Base-by-base conservation (phyloP, 2,888 invertebrate genomes). In the Chrysolina americana region DNA sequence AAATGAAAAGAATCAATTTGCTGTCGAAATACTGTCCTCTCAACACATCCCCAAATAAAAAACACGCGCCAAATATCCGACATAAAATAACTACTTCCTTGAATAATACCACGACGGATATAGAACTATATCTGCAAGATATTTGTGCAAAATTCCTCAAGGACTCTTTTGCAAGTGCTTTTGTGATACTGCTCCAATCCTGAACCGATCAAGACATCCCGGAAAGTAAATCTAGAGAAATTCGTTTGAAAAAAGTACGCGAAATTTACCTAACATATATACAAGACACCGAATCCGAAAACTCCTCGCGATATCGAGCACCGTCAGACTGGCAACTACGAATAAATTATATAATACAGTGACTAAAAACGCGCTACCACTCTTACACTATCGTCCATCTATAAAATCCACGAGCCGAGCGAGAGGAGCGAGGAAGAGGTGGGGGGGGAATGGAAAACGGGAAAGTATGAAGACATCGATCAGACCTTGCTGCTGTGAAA, bases 401-500 rank as follows among this genome's bases (percentile, higher is more conserved):
- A 65, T 19, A n/a, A 44, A 66, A 66, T 48, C 50, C 23, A 9
- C 28, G 9, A 66, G 50, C 8, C 17, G 36, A 19, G n/a, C n/a
- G 36, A 36, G 50, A 21, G 17, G 23, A 50, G 48, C 11, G 41
- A 19, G 36, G 41, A 21, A 11, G n/a, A 19, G 36, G 53, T 50
- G 47, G 70, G 44, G 62, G 69, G 19, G 64, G 50, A 13, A 63
- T 36, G 53, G 47, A 71, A 59, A 71, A 65, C 17, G 50, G 59
- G 48, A 70, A 44, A 15, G 8, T 41, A 15, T 41, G 68, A 62
- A 74, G 69, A 73, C 65, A 71, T 69, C 62, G 68, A 88, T 92
- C 91, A 93, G 88, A 93, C 92, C 87, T 92, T 92, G 86, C 92
- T 92, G 86, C 92, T 93, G 84, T 92, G 92, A 80, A 89, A 91